Base-by-base conservation (phyloP, 2,888 invertebrate species). In the Dryobota labecula region DNA sequence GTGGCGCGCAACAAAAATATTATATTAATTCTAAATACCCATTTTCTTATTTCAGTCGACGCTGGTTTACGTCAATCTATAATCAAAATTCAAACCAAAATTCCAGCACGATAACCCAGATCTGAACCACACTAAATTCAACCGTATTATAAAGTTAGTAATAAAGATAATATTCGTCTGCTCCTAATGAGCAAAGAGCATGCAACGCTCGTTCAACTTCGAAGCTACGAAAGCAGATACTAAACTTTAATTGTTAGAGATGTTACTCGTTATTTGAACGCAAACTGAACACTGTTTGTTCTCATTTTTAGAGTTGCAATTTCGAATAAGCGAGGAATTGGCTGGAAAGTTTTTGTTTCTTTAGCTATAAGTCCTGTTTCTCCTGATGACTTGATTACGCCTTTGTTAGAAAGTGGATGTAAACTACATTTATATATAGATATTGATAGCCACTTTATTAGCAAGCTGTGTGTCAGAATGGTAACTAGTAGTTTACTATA, bases 241-340 rank as follows among this genome's bases (percentile, higher is more conserved):
- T 72, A 51, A 84, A 80, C 64, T 73, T 83, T 70, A 83, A 80
- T 84, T 83, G 80, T 68, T 83, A 24, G 65, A 82, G 73, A 82
- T 82, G 62, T 68, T 72, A 62, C 58, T 49, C 41, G 58, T 43
- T 80, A 67, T 80, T 75, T 64, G 56, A 75, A 77, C 63, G 49
- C 51, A 73, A 77, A 66, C 73, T 65, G 57, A 79, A 51, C 30
- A 41, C 20, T 64, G 33, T 70, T 82, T 64, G 78, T 73, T 70
- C 36, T 49, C 51, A 72, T 62, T 58, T 45, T 53, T 24, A 15
- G 13, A 56, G 11, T 33, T 53, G 53, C 61, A 38, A 51, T 45
- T 78, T 57, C 36, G 33, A 61, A 75, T 60, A 49, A 47, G n/a
- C 53, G 49, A 33, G 33, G n/a, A 8, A 76, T 57, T 56, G 36